Evolutionary conservation across 2,113 vertebrate genomes (phyloP).

Genomic region (Argyrosomus japonicus): DNA sequence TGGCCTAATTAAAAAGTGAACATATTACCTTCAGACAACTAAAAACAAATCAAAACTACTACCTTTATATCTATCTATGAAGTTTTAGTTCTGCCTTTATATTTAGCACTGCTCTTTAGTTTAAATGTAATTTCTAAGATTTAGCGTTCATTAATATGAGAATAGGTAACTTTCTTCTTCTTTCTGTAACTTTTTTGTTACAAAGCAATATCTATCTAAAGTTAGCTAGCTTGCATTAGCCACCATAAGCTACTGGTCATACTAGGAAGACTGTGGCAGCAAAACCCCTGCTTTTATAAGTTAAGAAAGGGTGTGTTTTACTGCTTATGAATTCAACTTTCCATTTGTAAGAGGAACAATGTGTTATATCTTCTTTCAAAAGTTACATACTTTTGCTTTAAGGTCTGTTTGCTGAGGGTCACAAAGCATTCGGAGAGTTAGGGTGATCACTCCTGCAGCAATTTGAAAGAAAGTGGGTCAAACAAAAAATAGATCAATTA

Average conservation of each 20-base stretch:
- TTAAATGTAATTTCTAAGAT: neutral
- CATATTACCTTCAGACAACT: neutral
- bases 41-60: neutral
- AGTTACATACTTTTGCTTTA: neutral
- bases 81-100: neutral
- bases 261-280: no score
- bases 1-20: neutral
- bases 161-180: no score
- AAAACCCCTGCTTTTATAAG: no score
- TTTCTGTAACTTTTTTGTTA: neutral
- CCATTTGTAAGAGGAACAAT: neutral
- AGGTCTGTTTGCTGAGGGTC: neutral
- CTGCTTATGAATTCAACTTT: no score
- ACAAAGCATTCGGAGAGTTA: slow-evolving; percentile 7
- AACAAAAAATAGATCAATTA: slow-evolving; percentile 7
- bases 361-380: neutral
- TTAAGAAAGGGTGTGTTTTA: no score
- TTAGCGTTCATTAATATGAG: neutral
- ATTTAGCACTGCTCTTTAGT: neutral
- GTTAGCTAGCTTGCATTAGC: neutral
- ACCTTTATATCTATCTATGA: neutral
- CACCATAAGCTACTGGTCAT: neutral
- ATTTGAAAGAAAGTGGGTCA: neutral
- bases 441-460: neutral
- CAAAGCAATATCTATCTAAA: neutral